phyloP scores from a whole-genome alignment of 37 sponge, comb jelly and placozoan genomes.

The Eunapius fragilis region DNA sequence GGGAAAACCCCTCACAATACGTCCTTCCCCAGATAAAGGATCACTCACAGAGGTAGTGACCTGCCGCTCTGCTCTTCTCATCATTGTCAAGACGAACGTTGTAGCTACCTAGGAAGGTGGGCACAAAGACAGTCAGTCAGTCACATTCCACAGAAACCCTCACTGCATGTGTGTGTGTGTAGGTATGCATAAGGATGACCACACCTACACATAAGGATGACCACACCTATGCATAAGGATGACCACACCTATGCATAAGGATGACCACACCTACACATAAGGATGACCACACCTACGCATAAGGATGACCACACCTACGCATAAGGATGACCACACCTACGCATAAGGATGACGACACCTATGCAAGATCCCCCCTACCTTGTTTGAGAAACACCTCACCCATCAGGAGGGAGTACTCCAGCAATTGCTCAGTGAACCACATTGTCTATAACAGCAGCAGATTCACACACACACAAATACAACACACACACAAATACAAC shows the following conservation, averaged over 20 bases:
- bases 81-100: background rate
- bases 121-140: background rate
- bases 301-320: too few species aligned
- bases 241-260: too few species aligned
- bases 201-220: too few species aligned
- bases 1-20: background rate
- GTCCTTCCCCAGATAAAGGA: background rate
- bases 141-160: too few species aligned
- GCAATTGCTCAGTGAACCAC: conserved; percentile 79
- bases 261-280: too few species aligned
- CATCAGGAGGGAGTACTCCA: conserved; percentile 60
- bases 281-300: too few species aligned
- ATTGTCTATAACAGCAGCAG: conserved; percentile 60
- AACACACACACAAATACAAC: background rate
- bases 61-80: conserved; percentile 27
- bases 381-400: conserved; percentile 63
- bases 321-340: too few species aligned
- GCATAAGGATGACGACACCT: too few species aligned
- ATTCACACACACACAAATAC: background rate
- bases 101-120: conserved; percentile 7
- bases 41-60: conserved; percentile 28
- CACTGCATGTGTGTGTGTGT: too few species aligned
- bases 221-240: too few species aligned
- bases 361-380: too few species aligned
- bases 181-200: too few species aligned